Evolutionary conservation across 2,113 vertebrate species (phyloP), one percentile per base, ranked within the genome.

Genomic region (Peucedramus taeniatus): DNA sequence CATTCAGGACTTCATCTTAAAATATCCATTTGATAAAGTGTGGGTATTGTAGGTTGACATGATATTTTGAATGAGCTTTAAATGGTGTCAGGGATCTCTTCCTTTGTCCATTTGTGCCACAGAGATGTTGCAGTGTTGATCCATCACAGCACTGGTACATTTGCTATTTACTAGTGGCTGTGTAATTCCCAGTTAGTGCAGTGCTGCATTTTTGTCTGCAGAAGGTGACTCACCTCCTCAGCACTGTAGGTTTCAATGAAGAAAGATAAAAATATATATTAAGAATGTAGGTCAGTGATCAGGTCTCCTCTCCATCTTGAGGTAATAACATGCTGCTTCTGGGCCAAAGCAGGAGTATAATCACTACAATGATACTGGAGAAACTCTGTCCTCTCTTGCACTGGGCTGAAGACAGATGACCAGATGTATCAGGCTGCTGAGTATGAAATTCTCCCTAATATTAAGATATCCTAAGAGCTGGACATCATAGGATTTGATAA

Each of bases 61-160:
- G 44, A 9, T 77, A 37, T 84, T 95, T 83, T 89, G 28, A 69
- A 82, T 53, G 74, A 92, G 77, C 90, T 89, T 93, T 90, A 86
- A 84, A 90, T 82, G 72, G 37, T 89, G 49, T 79, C 91, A 89
- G 54, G 65, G 42, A 66, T 78, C 77, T 93, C 57, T 49, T 89
- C 59, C 77, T 93, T 66, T 2, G 12, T 69, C 65, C 39, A 24
- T 78, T 96, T 84, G 30, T 77, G 53, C 33, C 1, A 30, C 15
- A 40, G 83, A 87, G 72, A 31, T 2, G 1, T 44, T 44, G 12
- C 23, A 54, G 28, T 45, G 53, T 51, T 39, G 71, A 54, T 47
- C 11, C 35, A 56, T 44, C 10, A 6, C 57, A 69, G 40, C 37
- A 16, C 49, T 79, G 71, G 66, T 22, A 53, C 22, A 8, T 76